These are phyloP conservation scores for Alexandromys oeconomus DNA, from an alignment of 2,797 vertebrate genomes.

Conservation along the genomic window DNA sequence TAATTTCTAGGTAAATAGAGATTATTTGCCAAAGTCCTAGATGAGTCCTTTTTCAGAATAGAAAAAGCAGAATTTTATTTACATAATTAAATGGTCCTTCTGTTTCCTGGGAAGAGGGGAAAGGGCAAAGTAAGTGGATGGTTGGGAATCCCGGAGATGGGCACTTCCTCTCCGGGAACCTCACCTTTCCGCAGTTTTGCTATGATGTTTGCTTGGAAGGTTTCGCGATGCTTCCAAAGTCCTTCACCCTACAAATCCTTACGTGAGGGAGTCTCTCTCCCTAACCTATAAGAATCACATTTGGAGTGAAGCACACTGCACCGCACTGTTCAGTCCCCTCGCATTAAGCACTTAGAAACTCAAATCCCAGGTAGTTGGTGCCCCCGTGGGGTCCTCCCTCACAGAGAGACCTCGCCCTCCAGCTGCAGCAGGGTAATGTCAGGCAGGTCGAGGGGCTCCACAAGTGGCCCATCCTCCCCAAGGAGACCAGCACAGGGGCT, in stretches of 20 bases:
- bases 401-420: slow-evolving; percentile 79
- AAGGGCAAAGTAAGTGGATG: slow-evolving; percentile 9
- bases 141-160: slow-evolving; percentile 66
- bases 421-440: slow-evolving; percentile 82
- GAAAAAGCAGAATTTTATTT: slow-evolving; percentile 84
- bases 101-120: slow-evolving; percentile 51
- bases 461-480: slow-evolving; percentile 75
- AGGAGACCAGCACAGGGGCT: slow-evolving; percentile 76
- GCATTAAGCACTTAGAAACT: slow-evolving; percentile 64
- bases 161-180: slow-evolving; percentile 73
- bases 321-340: slow-evolving; percentile 60
- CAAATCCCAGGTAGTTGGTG: slow-evolving; percentile 62
- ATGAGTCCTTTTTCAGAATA: slow-evolving; percentile 80
- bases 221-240: slow-evolving; percentile 72
- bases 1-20: slow-evolving; percentile 78
- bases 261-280: slow-evolving; percentile 70
- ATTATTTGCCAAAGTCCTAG: slow-evolving; percentile 78
- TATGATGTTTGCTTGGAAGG: slow-evolving; percentile 42
- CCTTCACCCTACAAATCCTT: slow-evolving; percentile 67
- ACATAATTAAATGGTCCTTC: slow-evolving; percentile 79
- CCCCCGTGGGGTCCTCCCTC: slow-evolving; percentile 62
- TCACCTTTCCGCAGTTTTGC: slow-evolving; percentile 80
- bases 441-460: slow-evolving; percentile 80
- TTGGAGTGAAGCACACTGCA: slow-evolving; percentile 60
- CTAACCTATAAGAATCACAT: slow-evolving; percentile 35